Base-by-base conservation (phyloP, 2,113 vertebrate genomes). In the Alligator sinensis region DNA sequence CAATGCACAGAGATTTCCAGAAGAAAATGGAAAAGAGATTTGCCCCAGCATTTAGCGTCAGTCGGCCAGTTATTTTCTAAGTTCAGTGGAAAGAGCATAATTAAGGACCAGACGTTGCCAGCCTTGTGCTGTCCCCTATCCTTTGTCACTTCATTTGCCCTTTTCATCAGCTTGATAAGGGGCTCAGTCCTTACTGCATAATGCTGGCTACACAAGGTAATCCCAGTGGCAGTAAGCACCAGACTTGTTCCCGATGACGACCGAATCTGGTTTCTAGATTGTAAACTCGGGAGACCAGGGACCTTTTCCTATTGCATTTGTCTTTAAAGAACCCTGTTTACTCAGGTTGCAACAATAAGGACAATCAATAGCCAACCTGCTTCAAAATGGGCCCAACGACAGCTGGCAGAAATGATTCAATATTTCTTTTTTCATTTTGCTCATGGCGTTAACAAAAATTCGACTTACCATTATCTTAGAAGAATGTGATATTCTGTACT, bases 1-100 rank as follows among this genome's bases (percentile, higher is more conserved):
- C 0, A 3, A 66, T 92, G 22, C 34, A 6, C 2, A 2, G 34
- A 5, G 0, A 0, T 58, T 66, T 87, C 63, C 54, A 79, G 62
- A 16, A 84, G 24, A 12, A 59, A n/a, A 77, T 47, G 76, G 87
- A 87, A 38, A 22, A 75, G 84, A 88, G 30, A 4, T 91, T 90
- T 94, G 59, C 38, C 81, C 59, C 24, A n/a, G 30, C 18, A 90
- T 91, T 92, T 63, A 87, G 80, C 77, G 68, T 60, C 79, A 1
- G 58, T 70, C 57, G 30, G 58, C 79, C 64, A 59, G 63, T 80
- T 1, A 0, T 81, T 93, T 12, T 22, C 19, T 11, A 72, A 5
- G 10, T 38, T 74, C 19, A 21, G 38, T 47, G 70, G 70, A 12
- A 24, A 47, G 34, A 74, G 34, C 5, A 30, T 38, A 74, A 38